Conservation (phyloP, 92 coral and sea anemone species). For the Heteractis magnifica region DNA sequence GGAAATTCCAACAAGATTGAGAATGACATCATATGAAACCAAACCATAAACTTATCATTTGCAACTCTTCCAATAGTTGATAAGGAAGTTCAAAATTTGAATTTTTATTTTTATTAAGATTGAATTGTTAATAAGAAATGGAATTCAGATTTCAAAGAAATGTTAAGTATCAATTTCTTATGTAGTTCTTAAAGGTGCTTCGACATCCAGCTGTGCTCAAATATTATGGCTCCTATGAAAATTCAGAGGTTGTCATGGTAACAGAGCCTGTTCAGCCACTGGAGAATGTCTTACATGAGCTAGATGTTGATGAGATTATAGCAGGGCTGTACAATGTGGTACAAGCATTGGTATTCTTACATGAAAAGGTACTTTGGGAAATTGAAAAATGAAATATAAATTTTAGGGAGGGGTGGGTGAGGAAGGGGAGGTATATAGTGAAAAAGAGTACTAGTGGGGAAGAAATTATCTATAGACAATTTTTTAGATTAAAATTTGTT, state of each 20-base stretch:
- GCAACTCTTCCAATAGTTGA: no score
- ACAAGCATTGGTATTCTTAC: constrained; percentile 80
- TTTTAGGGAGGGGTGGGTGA: no score
- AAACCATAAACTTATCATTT: no score
- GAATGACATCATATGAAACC: no score
- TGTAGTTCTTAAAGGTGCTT: constrained; percentile 72
- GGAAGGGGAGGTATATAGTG: no score
- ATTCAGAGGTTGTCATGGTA: constrained; percentile 79
- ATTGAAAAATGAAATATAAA: neutral
- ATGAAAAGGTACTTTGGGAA: constrained; percentile 65
- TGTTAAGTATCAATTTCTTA: neutral
- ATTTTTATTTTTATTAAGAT: neutral
- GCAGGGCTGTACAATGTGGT: constrained; percentile 86
- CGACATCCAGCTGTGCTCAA: constrained; percentile 90
- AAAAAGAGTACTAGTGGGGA: no score
- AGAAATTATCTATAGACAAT: no score
- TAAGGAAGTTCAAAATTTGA: neutral
- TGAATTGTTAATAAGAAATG: neutral
- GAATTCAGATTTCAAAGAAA: neutral
- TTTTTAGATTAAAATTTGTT: no score
- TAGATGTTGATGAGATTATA: constrained; percentile 73
- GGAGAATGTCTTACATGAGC: constrained; percentile 55
- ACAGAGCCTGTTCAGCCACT: constrained; percentile 91
- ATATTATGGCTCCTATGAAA: constrained; percentile 73
- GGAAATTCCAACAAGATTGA: no score